These are phyloP conservation scores for Choristoneura rosaceana DNA, from an alignment of 2,888 invertebrate species.

Conservation along the genomic window DNA sequence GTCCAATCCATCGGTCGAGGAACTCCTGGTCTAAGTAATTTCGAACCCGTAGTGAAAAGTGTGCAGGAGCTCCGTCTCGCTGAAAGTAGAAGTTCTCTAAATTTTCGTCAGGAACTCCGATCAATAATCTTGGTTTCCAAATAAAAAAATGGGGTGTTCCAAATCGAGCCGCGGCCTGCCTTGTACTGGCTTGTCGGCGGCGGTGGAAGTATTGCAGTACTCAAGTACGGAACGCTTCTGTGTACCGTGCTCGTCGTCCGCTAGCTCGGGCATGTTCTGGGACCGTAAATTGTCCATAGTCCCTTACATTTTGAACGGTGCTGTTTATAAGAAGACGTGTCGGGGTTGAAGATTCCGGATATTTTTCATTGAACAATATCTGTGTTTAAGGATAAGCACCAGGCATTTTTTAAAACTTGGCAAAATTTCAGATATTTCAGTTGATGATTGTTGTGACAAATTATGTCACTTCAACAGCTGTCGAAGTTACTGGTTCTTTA, in stretches of 20 bases:
- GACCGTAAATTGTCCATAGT: not conserved
- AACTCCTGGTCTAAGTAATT: too few relatives aligned
- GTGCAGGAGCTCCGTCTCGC: too few relatives aligned
- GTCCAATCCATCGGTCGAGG: too few relatives aligned
- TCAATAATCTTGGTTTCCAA: slow-evolving; percentile 2
- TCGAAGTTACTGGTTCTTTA: too few relatives aligned
- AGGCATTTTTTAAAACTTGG: too few relatives aligned
- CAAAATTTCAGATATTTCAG: too few relatives aligned
- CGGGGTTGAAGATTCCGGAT: not conserved
- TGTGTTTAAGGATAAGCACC: too few relatives aligned
- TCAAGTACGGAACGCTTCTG: not conserved
- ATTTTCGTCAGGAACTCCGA: too few relatives aligned
- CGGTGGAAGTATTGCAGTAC: not conserved
- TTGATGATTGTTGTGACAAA: too few relatives aligned
- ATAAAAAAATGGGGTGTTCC: not conserved
- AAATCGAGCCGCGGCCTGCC: not conserved
- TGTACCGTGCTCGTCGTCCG: not conserved
- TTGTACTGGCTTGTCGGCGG: not conserved
- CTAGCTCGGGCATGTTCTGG: not conserved
- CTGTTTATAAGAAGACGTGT: not conserved
- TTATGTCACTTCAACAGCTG: too few relatives aligned
- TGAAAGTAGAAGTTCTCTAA: too few relatives aligned
- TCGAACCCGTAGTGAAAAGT: too few relatives aligned
- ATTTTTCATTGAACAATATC: not conserved
- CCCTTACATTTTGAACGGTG: not conserved